phyloP scores from a whole-genome alignment of 2,113 vertebrate species.

The Passer montanus region DNA sequence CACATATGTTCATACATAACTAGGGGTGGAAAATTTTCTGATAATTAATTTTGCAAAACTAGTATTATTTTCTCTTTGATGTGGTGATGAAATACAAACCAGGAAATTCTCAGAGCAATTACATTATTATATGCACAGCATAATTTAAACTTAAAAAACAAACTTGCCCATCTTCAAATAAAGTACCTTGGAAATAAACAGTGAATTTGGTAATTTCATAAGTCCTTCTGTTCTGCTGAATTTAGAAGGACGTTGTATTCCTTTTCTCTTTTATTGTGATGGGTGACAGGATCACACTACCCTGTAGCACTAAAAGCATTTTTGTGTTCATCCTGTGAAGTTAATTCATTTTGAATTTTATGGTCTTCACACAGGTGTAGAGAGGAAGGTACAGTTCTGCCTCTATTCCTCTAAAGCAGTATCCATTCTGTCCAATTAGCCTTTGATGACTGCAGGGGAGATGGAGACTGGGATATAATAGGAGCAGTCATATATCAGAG shows the following conservation, averaged over 20 bases:
- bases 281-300: background rate
- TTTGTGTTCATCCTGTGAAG: background rate
- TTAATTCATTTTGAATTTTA: background rate
- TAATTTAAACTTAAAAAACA: background rate
- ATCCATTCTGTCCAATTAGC: background rate
- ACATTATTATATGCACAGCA: background rate
- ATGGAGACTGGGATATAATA: background rate
- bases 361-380: background rate
- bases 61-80: background rate
- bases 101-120: background rate
- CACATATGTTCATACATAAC: background rate
- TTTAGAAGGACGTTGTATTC: background rate
- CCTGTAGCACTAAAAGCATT: background rate
- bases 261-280: background rate
- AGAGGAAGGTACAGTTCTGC: background rate
- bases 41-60: background rate
- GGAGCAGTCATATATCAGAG: background rate
- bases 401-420: background rate
- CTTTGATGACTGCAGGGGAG: background rate
- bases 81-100: background rate
- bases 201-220: background rate
- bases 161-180: background rate
- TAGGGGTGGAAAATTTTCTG: background rate
- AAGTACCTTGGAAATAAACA: background rate
- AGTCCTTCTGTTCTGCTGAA: background rate